phyloP scores from a whole-genome alignment of 1,140 invertebrate species.

The Nomia melanderi region DNA sequence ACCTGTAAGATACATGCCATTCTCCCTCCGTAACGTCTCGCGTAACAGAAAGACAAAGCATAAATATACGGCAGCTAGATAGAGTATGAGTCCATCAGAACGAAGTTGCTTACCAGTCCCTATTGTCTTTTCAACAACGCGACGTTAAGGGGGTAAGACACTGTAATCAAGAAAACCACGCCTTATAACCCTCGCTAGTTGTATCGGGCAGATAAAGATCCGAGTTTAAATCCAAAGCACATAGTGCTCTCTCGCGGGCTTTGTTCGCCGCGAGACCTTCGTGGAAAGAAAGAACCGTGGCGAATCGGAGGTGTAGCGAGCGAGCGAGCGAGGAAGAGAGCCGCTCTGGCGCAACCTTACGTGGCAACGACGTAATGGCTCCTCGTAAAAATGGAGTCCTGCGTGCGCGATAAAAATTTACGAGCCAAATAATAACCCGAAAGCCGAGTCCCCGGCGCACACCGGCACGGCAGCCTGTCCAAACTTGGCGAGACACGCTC shows the following conservation, averaged over 20 bases:
- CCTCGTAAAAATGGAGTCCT: slow-evolving; percentile 61
- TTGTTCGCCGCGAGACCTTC: not conserved
- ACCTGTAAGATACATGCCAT: too few species aligned
- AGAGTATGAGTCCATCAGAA: too few species aligned
- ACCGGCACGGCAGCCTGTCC: not conserved
- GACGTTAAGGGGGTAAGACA: too few species aligned
- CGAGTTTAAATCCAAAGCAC: too few species aligned
- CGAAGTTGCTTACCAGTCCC: too few species aligned
- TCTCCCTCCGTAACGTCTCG: too few species aligned
- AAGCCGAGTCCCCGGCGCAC: not conserved
- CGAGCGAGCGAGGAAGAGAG: not conserved
- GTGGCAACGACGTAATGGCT: slow-evolving; percentile 59
- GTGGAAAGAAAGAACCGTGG: not conserved
- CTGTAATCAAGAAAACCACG: too few species aligned
- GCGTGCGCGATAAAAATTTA: slow-evolving; percentile 49
- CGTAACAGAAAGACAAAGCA: too few species aligned
- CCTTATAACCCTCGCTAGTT: too few species aligned
- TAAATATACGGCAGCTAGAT: too few species aligned
- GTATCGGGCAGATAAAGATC: too few species aligned
- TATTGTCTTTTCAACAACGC: too few species aligned
- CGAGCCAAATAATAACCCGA: slow-evolving; percentile 16
- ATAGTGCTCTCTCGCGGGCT: not conserved
- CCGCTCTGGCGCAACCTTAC: slow-evolving; percentile 52
- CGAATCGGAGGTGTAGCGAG: not conserved
- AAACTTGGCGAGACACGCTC: slow-evolving; percentile 9